Conservation (phyloP, 1,140 invertebrate species). For the Calliphora vicina region DNA sequence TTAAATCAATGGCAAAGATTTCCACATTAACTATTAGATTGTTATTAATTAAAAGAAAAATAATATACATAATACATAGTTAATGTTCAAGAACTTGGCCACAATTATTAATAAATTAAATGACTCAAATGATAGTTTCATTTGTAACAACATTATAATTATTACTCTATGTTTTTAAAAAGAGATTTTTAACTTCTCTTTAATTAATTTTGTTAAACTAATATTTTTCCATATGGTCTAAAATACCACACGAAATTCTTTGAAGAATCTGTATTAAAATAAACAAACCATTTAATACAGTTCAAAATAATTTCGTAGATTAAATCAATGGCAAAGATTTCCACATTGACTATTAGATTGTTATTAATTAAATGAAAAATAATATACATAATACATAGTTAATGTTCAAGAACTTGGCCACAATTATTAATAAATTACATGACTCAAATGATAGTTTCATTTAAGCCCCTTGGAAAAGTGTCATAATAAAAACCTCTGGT, state of each 20-base stretch:
- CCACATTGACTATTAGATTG: conserved; percentile 16
- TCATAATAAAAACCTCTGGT: not conserved
- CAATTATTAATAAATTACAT: not conserved
- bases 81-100: conserved; percentile 25
- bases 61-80: not conserved
- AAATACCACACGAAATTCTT: not conserved
- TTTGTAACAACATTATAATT: too few species aligned
- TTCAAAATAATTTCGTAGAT: not conserved
- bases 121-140: not conserved
- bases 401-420: conserved; percentile 29
- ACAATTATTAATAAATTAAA: not conserved
- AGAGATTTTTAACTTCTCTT: too few species aligned
- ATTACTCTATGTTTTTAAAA: too few species aligned
- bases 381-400: not conserved
- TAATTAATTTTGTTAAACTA: too few species aligned
- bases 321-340: conserved; percentile 13
- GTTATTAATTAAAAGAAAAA: not conserved
- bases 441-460: not conserved
- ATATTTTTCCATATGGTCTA: too few species aligned
- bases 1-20: conserved; percentile 5
- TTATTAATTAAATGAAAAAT: not conserved
- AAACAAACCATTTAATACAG: not conserved
- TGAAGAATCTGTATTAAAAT: not conserved
- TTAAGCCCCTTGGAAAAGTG: not conserved
- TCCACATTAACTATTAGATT: conserved; percentile 18